Evolutionary conservation across 2,888 invertebrate species (phyloP), one percentile per base, ranked within the genome.

Genomic region (Pecten maximus): DNA sequence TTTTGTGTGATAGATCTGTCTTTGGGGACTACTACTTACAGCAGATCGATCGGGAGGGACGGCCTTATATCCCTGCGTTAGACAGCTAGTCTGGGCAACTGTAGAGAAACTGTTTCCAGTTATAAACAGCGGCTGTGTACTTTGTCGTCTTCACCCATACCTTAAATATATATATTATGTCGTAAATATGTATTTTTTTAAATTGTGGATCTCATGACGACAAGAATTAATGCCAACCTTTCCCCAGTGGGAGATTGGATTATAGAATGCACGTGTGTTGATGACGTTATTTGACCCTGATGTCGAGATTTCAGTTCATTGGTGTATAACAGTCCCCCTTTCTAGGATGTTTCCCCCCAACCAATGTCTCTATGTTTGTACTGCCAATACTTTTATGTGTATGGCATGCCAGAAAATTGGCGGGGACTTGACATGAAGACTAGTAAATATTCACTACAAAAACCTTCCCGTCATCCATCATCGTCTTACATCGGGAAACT

Each of bases 401-500:
- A 74, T 35, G 74, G 35, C 74, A 74, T 74, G 74, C 74, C 35
- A 74, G 74, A 74, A 74, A 74, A 74, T 74, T 74, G 74, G 28
- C 35, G 28, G 74, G 35, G 74, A 74, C 74, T 74, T 74, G 74
- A 74, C 74, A 74, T 74, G 74, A 74, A 16, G 35, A 74, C 74
- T 74, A 28, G 74, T 35, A 74, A 74, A 74, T 28, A 74, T 74
- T 74, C 74, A 74, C 74, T 74, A 74, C 74, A 74, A 74, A 74
- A 74, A 74, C 28, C 10, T 60, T 60, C 60, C 10, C 74, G 10
- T 12, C 23, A 74, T 74, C 23, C 74, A 74, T 74, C 74, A 74
- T 74, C 74, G 74, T 74, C 74, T 74, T 74, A 74, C 74, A 74
- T 74, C 35, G 74, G 28, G 35, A 74, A 74, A 74, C 74, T 74